A percentile compares a stretch with the other conserved stretches of the same genome.
Conservation (phyloP, 2,113 vertebrate species). For the Poecile atricapillus region DNA sequence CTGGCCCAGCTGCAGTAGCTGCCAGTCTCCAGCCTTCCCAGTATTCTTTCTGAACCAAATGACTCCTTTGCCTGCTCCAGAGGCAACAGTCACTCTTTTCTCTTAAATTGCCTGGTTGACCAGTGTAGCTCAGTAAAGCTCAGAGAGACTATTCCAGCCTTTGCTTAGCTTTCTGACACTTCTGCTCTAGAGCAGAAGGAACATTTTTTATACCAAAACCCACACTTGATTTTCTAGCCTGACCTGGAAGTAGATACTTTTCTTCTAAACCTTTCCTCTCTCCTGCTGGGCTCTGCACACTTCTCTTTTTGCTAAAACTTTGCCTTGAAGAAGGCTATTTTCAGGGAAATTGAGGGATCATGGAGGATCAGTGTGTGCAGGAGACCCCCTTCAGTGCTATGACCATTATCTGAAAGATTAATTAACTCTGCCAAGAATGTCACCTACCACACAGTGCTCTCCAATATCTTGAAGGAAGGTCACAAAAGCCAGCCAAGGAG, state of each 20-base stretch:
- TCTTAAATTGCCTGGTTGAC: not conserved
- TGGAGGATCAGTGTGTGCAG: not conserved
- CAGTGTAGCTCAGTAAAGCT: fast-evolving
- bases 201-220: not conserved
- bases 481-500: not conserved
- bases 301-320: not conserved
- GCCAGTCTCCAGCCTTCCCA: not conserved
- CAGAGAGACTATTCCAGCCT: not conserved
- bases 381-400: not conserved
- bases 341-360: not conserved
- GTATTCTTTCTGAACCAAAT: not conserved
- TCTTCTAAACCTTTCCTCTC: not conserved
- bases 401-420: not conserved
- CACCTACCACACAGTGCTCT: not conserved
- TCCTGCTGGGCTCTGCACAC: not conserved
- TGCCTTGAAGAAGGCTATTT: not conserved
- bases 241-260: not conserved
- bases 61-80: not conserved
- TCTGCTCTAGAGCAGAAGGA: not conserved
- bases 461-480: not conserved
- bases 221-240: not conserved
- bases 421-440: not conserved
- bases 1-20: not conserved
- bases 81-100: not conserved
- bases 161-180: not conserved